Conservation (phyloP, 1,140 invertebrate genomes). For the Pachypsylla venusta region DNA sequence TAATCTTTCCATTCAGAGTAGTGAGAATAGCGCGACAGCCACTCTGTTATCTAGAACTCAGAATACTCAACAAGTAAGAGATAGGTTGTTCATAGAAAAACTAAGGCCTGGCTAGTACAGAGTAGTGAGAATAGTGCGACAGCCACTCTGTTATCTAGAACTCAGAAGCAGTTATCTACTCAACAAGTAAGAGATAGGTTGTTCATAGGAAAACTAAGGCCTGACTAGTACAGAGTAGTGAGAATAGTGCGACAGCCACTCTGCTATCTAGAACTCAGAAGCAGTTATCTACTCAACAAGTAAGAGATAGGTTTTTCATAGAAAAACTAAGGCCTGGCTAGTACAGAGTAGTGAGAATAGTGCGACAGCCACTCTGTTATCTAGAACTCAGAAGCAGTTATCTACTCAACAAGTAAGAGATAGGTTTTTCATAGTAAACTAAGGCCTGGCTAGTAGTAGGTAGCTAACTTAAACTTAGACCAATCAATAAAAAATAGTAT, state of each 20-base stretch:
- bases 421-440: neutral
- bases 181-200: conserved; percentile 35
- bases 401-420: conserved; percentile 39
- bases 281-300: conserved; percentile 43
- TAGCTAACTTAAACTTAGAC: conserved; percentile 20
- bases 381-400: conserved; percentile 37
- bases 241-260: conserved; percentile 19
- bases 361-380: conserved; percentile 24
- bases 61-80: conserved; percentile 40
- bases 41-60: conserved; percentile 38
- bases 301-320: conserved; percentile 22
- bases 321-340: neutral
- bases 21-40: conserved; percentile 30
- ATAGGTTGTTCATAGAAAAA: conserved; percentile 1
- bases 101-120: conserved; percentile 21
- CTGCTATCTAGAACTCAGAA: conserved; percentile 39
- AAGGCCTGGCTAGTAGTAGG: conserved; percentile 26
- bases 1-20: conserved; percentile 38
- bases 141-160: conserved; percentile 35
- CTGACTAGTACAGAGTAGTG: neutral
- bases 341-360: neutral
- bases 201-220: neutral
- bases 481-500: neutral
- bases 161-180: conserved; percentile 37
- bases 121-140: conserved; percentile 34